Evolutionary conservation across 2,888 invertebrate species (phyloP), one percentile per base, ranked within the genome.

Genomic region (Syrista parreyssii): DNA sequence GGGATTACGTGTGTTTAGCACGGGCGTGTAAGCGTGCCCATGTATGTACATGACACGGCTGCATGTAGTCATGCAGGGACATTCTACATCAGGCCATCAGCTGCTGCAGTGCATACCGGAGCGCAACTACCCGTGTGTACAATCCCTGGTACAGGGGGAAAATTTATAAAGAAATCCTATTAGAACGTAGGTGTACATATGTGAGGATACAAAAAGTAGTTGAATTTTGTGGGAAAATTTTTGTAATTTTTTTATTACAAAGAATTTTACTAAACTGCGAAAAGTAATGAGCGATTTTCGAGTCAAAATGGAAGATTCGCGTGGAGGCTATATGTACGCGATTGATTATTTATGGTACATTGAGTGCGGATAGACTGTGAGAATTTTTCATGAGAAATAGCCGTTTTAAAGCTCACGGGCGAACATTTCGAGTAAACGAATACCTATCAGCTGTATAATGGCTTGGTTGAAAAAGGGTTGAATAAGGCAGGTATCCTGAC

Each of bases 381-480:
- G 55, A 55, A 55, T 55, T 55, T 55, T 55, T 55, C 23, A 55
- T 55, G 55, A 55, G 23, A 23, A 55, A 23, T 23, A 23, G 23
- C 78, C 81, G 80, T 55, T 84, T 80, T 82, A 80, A 83, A 85
- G 75, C 83, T 83, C 81, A 84, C 84, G 84, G 80, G 78, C 82
- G 79, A 69, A 73, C 77, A 83, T 83, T 84, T 84, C 79, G 79
- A 81, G 84, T 80, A 85, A 85, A 83, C 83, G 80, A 84, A 83
- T 83, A 83, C 81, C 83, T 84, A 85, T 84, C 84, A 81, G 77
- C 78, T 82, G 79, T 82, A 79, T 84, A 80, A 31, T 76, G 75
- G n/a, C 55, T 55, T 55, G 55, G 35, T 71, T 30, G 12, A 34
- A 68, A 69, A 34, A 68, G 76, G 74, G 12, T 31, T 32, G 15